Base-by-base conservation (phyloP, 2,888 invertebrate species). In the Nowickia ferox region DNA sequence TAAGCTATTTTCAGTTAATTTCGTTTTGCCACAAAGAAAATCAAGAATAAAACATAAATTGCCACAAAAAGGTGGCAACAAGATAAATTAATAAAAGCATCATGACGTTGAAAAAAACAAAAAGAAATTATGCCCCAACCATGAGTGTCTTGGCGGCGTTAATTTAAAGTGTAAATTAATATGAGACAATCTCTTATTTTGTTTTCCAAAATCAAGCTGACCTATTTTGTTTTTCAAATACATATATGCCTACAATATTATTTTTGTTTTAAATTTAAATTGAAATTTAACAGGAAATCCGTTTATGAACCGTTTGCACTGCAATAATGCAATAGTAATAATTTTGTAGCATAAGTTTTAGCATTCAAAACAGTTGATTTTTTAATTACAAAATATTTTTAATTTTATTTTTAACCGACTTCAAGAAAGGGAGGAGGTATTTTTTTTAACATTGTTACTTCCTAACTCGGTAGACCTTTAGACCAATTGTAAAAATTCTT, bases 31-130 rank as follows among this genome's bases (percentile, higher is more conserved):
- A 75, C 69, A 78, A 79, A 53, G 72, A 51, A 48, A 72, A 38
- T 19, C 19, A 15, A 55, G 48, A 63, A 63, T 22, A 48, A 71
- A 71, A 6, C 0, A 83, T 76, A 71, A 71, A 65, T 76, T 76
- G 78, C 46, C 66, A 66, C 71, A 75, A 83, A 83, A 83, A 86
- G 83, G 79, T 86, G 86, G 71, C 79, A 83, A 79, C 51, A 83
- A 86, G 76, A 86, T 86, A 76, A 79, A 82, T 86, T 75, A 83
- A 66, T 68, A 77, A 38, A 71, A 81, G 71, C 48, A 57, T 44
- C 15, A 46, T 15, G 63, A 61, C 22, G 1, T 44, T 38, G 38
- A 59, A 55, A 11, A 46, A 65, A 71, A 74, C 13, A 10, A 42
- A 72, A 55, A 51, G 17, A 66, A 65, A 22, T 65, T 22, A 46